A percentile compares a stretch with the other conserved stretches of the same genome.
phyloP scores from a whole-genome alignment of 2,113 vertebrate genomes.

The Apteryx owenii region DNA sequence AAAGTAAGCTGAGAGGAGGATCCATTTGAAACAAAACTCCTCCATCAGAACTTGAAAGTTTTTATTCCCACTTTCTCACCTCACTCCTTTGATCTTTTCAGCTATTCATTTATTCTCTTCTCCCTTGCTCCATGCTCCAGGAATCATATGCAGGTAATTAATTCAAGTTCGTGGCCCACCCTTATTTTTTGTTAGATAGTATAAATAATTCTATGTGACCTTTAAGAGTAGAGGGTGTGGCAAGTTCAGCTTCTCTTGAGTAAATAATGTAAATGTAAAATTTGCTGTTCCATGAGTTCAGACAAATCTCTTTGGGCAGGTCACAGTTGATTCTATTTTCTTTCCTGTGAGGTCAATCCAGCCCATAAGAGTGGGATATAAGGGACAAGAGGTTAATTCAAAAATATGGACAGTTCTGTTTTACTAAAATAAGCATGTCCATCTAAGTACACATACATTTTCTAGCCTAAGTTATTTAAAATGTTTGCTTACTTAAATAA shows the following conservation, averaged over 20 bases:
- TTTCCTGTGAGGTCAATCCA: slow-evolving; percentile 47
- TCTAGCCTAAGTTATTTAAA: slow-evolving; percentile 20
- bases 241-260: slow-evolving; percentile 18
- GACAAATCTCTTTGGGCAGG: slow-evolving; percentile 54
- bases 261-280: slow-evolving; percentile 54
- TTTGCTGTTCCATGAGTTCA: slow-evolving; percentile 35
- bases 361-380: not conserved
- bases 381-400: slow-evolving; percentile 23
- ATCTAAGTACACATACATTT: slow-evolving; percentile 18
- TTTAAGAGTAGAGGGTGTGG: slow-evolving; percentile 25
- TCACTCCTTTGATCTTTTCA: slow-evolving; percentile 30
- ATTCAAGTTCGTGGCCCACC: not conserved
- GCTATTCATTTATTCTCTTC: not conserved
- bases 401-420: not conserved
- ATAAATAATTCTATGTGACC: not conserved
- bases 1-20: slow-evolving; percentile 6
- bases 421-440: not conserved
- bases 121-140: not conserved
- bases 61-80: not conserved
- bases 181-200: not conserved
- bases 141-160: not conserved
- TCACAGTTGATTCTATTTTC: slow-evolving; percentile 33
- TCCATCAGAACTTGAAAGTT: slow-evolving; percentile 15
- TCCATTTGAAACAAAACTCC: slow-evolving; percentile 38
- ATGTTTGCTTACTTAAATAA: slow-evolving; percentile 10